Percentiles rank a stretch among this genome's conserved stretches.
phyloP scores from a whole-genome alignment of 2,797 vertebrate genomes.

The Poliocrania exsul region DNA sequence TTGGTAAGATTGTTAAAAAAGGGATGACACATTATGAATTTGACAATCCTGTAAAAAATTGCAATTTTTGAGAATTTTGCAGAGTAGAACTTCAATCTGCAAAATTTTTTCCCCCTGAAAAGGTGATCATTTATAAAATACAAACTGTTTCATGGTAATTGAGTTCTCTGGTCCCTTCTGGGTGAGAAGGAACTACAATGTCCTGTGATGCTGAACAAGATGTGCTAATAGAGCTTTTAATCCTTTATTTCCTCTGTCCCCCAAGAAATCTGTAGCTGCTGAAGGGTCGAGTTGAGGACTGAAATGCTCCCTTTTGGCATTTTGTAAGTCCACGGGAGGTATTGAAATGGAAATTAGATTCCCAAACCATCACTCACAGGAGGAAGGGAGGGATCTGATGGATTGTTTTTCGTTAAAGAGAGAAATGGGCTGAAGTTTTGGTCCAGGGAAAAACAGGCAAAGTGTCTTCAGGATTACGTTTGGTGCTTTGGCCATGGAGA shows the following conservation, averaged over 20 bases:
- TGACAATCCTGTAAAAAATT: not conserved
- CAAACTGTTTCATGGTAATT: not conserved
- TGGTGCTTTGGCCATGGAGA: not conserved
- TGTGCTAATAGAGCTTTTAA: not conserved
- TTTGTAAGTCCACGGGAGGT: not conserved
- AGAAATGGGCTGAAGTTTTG: not conserved
- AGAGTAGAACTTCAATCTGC: not conserved
- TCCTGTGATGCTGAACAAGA: not conserved
- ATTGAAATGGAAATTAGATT: not conserved
- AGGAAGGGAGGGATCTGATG: not conserved
- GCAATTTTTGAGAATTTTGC: not conserved
- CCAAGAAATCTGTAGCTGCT: not conserved
- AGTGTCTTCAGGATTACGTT: not conserved
- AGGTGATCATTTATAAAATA: not conserved
- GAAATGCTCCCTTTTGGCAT: not conserved
- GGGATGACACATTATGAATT: not conserved
- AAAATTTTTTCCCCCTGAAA: not conserved
- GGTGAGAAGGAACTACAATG: not conserved
- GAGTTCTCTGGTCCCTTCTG: not conserved
- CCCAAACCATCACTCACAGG: not conserved
- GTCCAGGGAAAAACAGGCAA: not conserved
- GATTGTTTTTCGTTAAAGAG: not conserved
- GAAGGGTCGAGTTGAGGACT: not conserved
- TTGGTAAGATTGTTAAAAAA: not conserved
- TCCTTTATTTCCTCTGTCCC: not conserved